Base-by-base conservation (phyloP, 2,888 invertebrate genomes). In the Ptychoptera albimana region DNA sequence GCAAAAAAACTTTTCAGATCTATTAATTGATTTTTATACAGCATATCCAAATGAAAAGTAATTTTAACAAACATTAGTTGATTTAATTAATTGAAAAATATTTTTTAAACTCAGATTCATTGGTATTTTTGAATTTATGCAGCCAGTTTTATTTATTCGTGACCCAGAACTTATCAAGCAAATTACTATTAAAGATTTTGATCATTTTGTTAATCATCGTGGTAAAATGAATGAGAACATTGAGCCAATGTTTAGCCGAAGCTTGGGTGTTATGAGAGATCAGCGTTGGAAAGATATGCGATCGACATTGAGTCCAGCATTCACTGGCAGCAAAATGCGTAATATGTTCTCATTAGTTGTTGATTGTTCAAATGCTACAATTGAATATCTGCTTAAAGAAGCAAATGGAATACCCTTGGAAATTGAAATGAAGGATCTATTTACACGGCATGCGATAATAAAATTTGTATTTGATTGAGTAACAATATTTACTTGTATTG, bases 361-460 rank as follows among this genome's bases (percentile, higher is more conserved):
- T 5, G 23, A 23, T 23, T 23, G 23, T 23, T 23, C 23, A 48
- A n/a, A 35, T 29, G 2, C n/a, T 12, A 8, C 37, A 43, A 37
- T 10, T 31, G 7, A 13, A 12, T 3, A 16, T 23, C 30, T 16
- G 13, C 35, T 41, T 50, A 42, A 45, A 34, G 39, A 39, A 12
- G 14, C 23, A 7, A 23, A 23, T 23, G 23, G 23, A 23, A 23
- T 5, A 23, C 23, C 23, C 23, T 7, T 23, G 7, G 23, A 23
- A 7, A 23, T 68, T 1, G 70, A 71, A 34, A 53, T 62, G 46
- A 68, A 65, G 47, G 70, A 71, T 44, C 48, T 64, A 2, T 64
- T 64, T 2, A 62, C 66, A 1, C 59, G 70, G 11, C 70, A 62
- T 5, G 23, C 3, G 23, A 23, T 23, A 23, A n/a, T n/a, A n/a